Percentiles rank a stretch among this genome's conserved stretches.
Conservation (phyloP, 2,888 invertebrate species). For the Euphydryas editha region DNA sequence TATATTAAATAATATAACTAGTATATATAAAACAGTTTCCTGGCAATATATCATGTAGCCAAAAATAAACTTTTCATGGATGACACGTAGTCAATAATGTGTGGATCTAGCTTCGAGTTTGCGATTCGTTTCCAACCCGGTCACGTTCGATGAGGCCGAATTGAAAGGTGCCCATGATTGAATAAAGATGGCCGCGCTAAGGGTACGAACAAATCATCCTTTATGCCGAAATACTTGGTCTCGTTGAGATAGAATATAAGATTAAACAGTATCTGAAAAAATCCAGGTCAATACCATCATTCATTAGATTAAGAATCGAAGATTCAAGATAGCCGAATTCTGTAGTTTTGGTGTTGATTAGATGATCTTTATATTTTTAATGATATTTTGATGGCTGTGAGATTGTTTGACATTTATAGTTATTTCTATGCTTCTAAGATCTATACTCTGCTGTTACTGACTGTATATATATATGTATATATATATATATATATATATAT, state of each 20-base stretch:
- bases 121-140: conserved; percentile 47
- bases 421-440: too few species aligned
- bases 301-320: too few species aligned
- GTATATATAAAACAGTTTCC: background rate
- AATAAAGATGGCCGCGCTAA: conserved; percentile 63
- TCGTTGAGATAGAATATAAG: background rate
- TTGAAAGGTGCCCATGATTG: conserved; percentile 71
- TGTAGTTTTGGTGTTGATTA: too few species aligned
- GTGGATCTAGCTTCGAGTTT: conserved; percentile 10
- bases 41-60: conserved; percentile 3
- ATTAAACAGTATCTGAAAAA: background rate
- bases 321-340: too few species aligned
- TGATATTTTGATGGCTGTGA: too few species aligned
- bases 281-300: too few species aligned
- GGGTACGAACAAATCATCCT: conserved; percentile 46
- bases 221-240: background rate
- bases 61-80: conserved; percentile 19
- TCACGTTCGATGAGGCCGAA: conserved; percentile 58
- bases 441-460: too few species aligned
- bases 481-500: too few species aligned
- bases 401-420: too few species aligned
- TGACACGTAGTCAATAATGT: conserved; percentile 35
- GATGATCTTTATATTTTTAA: too few species aligned
- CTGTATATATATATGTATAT: too few species aligned
- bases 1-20: background rate